Base-by-base conservation (phyloP, 2,797 vertebrate genomes). In the Denticeps clupeoides region DNA sequence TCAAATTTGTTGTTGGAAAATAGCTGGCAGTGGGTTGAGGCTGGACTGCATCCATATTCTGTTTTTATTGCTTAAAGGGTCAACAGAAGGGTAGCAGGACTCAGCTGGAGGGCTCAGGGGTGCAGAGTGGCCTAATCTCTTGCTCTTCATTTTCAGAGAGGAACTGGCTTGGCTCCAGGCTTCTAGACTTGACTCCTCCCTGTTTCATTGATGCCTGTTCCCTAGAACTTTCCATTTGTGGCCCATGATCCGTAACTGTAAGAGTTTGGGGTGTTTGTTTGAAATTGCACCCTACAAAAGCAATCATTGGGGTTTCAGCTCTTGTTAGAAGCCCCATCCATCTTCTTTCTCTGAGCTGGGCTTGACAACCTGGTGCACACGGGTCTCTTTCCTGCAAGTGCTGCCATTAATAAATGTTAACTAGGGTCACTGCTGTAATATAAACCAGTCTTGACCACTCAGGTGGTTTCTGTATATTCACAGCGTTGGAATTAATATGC, bases 241-340 rank as follows among this genome's bases (percentile, higher is more conserved):
- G 22, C 29, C 37, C 7, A 4, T 49, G 51, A 47, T 55, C 41
- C 32, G 37, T 40, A 51, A 26, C 45, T 4, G 8, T 28, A 26
- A 8, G 9, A 22, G 7, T 33, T 38, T 55, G 44, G 49, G 4
- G 6, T 56, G 54, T 54, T 58, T 57, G 26, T 62, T 40, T 44
- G 50, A 61, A 56, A 56, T 50, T 15, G 42, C 35, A 31, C 41
- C 19, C 35, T 23, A 41, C 53, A 51, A 41, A n/a, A 54, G 47
- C 58, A 47, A 25, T 54, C 15, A 38, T 56, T 42, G 23, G 21
- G 50, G 50, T 42, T 41, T 25, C 47, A 41, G 47, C 16, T 44
- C 41, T 44, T 24, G 27, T 55, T 44, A 42, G 9, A 44, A 15
- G 18, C 31, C 5, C 49, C 60, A 47, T 55, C 51, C 40, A 12